phyloP scores from a whole-genome alignment of 2,797 vertebrate genomes.

The Champsocephalus esox region DNA sequence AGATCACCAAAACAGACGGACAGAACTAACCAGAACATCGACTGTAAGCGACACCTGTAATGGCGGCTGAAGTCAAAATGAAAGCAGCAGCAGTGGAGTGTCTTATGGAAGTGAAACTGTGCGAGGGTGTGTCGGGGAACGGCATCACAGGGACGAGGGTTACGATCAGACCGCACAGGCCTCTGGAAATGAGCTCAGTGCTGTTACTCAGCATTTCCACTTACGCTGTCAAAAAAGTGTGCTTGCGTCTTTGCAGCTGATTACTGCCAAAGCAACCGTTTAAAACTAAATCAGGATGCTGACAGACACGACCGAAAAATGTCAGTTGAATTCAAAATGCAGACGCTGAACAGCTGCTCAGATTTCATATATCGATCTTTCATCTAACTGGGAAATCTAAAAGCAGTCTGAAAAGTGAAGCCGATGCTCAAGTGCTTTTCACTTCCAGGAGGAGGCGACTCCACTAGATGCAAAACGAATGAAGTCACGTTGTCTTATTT shows the following conservation, averaged over 20 bases:
- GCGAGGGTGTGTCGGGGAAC: constrained; percentile 70
- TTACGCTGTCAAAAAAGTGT: constrained; percentile 22
- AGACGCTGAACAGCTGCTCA: neutral
- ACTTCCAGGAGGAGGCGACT: no score
- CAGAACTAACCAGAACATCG: neutral
- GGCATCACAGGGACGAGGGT: constrained; percentile 58
- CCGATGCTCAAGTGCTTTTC: no score
- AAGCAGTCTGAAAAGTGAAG: no score
- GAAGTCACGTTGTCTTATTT: no score
- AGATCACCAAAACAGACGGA: neutral
- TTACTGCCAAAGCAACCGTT: constrained; percentile 7
- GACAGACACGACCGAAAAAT: constrained; percentile 8
- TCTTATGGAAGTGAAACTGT: constrained; percentile 59
- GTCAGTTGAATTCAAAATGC: neutral
- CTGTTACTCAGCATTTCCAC: constrained; percentile 75
- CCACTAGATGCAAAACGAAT: no score
- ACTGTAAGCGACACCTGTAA: neutral
- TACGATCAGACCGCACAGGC: constrained; percentile 71
- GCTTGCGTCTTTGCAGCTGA: constrained; percentile 11
- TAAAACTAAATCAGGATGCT: constrained; percentile 20
- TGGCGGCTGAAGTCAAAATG: constrained; percentile 14
- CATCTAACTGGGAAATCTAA: no score
- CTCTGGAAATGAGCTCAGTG: constrained; percentile 65
- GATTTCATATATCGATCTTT: neutral
- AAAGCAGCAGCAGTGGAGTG: constrained; percentile 11